A percentile compares a stretch with the other conserved stretches of the same genome.
Evolutionary conservation across 1,140 invertebrate species (phyloP).

Genomic region (Drosophila albomicans): DNA sequence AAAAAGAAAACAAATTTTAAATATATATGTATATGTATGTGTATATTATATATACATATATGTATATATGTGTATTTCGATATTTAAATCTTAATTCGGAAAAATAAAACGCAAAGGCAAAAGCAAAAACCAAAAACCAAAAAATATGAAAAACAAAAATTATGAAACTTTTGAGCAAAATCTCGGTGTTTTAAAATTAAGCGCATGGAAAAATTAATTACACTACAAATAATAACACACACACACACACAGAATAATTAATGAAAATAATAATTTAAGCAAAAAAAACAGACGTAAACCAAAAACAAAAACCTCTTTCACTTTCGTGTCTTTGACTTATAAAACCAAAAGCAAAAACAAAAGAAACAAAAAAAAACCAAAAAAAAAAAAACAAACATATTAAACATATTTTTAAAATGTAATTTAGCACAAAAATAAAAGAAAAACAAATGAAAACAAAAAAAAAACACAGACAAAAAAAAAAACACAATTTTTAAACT

Average conservation of each 20-base stretch:
- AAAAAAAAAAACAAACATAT: constrained; percentile 58
- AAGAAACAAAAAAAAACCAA: constrained; percentile 33
- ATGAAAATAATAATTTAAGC: constrained; percentile 76
- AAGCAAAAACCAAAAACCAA: constrained; percentile 44
- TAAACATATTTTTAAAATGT: constrained; percentile 83
- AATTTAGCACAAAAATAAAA: constrained; percentile 81
- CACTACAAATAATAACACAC: constrained; percentile 60
- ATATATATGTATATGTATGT: constrained; percentile 49
- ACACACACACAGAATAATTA: constrained; percentile 26
- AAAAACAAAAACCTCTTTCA: constrained; percentile 84
- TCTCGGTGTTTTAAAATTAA: constrained; percentile 82
- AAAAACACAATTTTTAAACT: constrained; percentile 75
- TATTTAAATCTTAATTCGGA: constrained; percentile 79
- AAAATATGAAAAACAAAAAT: constrained; percentile 46
- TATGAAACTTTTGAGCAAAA: constrained; percentile 73
- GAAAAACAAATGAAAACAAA: constrained; percentile 34
- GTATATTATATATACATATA: constrained; percentile 56
- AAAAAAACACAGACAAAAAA: constrained; percentile 39
- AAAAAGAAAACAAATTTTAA: constrained; percentile 31
- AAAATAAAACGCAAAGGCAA: constrained; percentile 32
- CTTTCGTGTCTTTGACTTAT: constrained; percentile 85
- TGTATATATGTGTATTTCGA: constrained; percentile 76
- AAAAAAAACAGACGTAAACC: constrained; percentile 67
- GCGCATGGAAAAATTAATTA: constrained; percentile 72
- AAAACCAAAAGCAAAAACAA: constrained; percentile 58